A percentile compares a stretch with the other conserved stretches of the same genome.
phyloP scores from a whole-genome alignment of 2,113 vertebrate genomes.

The Salminus brasiliensis region DNA sequence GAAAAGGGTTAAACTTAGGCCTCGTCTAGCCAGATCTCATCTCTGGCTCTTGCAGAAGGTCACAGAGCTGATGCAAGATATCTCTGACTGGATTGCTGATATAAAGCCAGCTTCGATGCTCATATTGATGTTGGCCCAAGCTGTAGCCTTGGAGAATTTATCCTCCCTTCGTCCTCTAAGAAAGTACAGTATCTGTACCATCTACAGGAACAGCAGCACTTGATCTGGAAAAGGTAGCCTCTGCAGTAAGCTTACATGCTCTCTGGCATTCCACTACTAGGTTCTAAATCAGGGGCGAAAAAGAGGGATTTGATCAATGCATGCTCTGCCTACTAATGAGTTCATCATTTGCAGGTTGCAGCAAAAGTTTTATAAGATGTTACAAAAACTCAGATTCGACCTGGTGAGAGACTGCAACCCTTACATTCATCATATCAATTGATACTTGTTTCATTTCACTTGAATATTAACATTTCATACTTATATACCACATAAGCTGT shows the following conservation, averaged over 20 bases:
- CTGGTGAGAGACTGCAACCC: too few species aligned
- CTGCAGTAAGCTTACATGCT: background rate
- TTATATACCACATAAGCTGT: too few species aligned
- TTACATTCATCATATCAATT: too few species aligned
- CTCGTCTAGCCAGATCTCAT: slow-evolving; percentile 10
- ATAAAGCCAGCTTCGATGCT: slow-evolving; percentile 1
- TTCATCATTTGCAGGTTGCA: too few species aligned
- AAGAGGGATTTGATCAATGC: background rate
- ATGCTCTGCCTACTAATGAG: too few species aligned
- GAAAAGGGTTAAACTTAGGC: background rate
- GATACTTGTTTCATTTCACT: too few species aligned
- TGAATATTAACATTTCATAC: too few species aligned
- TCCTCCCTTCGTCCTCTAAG: background rate
- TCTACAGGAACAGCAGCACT: slow-evolving; percentile 4
- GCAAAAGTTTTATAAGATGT: too few species aligned
- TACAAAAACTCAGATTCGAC: too few species aligned
- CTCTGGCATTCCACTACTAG: background rate
- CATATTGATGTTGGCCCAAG: background rate
- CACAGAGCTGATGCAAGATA: background rate
- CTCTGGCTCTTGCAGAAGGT: slow-evolving; percentile 12
- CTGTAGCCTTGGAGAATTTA: background rate
- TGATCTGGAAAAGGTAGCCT: background rate
- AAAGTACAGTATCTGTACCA: background rate
- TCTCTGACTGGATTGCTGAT: background rate
- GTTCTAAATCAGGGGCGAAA: background rate